Conservation (phyloP, 2,113 vertebrate genomes). For the Myotis brandtii region DNA sequence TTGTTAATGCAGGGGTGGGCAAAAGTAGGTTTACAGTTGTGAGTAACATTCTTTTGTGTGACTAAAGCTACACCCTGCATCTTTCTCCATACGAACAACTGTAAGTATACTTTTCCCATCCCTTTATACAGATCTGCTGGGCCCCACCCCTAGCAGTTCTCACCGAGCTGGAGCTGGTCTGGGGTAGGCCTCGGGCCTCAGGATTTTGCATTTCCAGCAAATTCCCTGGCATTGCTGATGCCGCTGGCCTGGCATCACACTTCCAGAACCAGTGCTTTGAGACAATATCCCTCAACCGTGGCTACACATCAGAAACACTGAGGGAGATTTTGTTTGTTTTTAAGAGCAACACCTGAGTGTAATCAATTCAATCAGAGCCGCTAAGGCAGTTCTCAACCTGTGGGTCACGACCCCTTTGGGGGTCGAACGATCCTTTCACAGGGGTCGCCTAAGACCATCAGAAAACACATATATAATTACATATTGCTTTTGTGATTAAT, state of each 20-base stretch:
- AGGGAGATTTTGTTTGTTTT: not conserved
- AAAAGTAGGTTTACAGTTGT: not conserved
- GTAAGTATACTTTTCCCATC: not conserved
- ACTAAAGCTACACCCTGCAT: not conserved
- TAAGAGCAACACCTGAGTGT: not conserved
- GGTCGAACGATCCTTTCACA: too few species aligned
- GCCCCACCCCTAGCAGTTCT: not conserved
- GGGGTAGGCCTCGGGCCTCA: not conserved
- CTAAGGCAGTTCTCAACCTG: not conserved
- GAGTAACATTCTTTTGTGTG: not conserved
- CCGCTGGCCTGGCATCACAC: not conserved
- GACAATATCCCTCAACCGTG: not conserved
- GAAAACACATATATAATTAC: too few species aligned
- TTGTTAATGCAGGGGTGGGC: not conserved
- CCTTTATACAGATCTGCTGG: not conserved
- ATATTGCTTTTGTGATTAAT: too few species aligned
- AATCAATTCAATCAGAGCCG: not conserved
- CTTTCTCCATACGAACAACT: not conserved
- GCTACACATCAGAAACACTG: not conserved
- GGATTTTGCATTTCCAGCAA: not conserved
- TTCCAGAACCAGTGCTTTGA: not conserved
- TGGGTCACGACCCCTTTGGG: too few species aligned
- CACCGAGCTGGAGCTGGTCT: not conserved
- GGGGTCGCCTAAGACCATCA: too few species aligned
- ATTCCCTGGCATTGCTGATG: not conserved